These are phyloP conservation scores for Oxytorus armatus DNA, from an alignment of 2,888 invertebrate genomes.

Conservation along the genomic window DNA sequence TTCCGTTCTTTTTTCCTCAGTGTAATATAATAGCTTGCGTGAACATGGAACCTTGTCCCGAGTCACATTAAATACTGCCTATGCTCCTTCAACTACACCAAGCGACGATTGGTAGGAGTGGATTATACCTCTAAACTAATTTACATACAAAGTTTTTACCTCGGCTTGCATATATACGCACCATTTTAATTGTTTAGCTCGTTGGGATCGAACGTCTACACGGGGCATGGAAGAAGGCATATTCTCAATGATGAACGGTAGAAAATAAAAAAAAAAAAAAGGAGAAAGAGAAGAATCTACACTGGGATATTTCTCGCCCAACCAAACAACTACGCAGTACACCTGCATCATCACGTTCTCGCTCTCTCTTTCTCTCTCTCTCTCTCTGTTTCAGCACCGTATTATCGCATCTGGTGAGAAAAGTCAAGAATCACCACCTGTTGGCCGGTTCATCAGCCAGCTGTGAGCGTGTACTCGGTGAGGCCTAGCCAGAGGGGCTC, in stretches of 20 bases:
- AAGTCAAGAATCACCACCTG: constrained; percentile 74
- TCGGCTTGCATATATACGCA: not conserved
- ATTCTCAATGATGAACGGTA: constrained; percentile 14
- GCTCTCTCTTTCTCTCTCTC: constrained; percentile 14
- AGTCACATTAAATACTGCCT: too few species aligned
- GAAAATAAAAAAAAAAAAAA: constrained; percentile 9
- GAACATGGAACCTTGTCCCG: too few species aligned
- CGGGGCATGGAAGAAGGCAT: not conserved
- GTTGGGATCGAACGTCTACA: not conserved
- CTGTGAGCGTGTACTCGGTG: constrained; percentile 65
- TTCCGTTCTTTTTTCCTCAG: too few species aligned
- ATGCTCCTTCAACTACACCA: too few species aligned
- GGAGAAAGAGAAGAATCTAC: constrained; percentile 42
- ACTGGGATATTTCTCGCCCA: constrained; percentile 42
- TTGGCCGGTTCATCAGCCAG: constrained; percentile 73
- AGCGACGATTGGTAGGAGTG: not conserved
- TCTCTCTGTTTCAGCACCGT: constrained; percentile 44
- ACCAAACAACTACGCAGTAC: constrained; percentile 54
- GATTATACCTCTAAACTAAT: too few species aligned
- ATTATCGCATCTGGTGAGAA: constrained; percentile 73
- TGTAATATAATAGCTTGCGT: too few species aligned
- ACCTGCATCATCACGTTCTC: constrained; percentile 32
- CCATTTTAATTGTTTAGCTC: not conserved
- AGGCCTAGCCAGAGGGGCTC: constrained; percentile 26
- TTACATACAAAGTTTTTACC: too few species aligned